Evolutionary conservation across 2,888 invertebrate genomes (phyloP).

Genomic region (Lepidocyrtinus sp.): DNA sequence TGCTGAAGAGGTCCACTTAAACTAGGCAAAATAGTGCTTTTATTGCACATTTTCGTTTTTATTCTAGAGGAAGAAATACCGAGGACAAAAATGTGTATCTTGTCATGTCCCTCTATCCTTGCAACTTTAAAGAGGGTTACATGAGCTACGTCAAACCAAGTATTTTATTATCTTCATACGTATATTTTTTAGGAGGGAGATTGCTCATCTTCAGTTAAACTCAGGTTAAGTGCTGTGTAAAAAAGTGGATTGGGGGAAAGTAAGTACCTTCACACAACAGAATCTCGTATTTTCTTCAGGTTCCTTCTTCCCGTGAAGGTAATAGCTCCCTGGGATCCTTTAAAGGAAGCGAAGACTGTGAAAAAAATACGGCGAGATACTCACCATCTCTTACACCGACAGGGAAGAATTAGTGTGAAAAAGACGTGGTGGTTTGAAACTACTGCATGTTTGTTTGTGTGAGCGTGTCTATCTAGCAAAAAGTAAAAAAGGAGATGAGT

Average conservation of each 20-base stretch:
- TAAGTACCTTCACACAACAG: background rate
- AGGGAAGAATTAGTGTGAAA: background rate
- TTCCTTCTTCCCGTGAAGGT: constrained; percentile 8
- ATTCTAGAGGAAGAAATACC: background rate
- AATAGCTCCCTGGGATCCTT: constrained; percentile 40
- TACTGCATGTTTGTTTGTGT: background rate
- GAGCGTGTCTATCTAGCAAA: background rate
- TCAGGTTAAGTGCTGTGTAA: background rate
- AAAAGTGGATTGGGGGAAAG: background rate
- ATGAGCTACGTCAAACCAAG: background rate
- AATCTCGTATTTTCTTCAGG: background rate
- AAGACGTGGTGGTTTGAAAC: background rate
- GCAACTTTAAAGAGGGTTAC: background rate
- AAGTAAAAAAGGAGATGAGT: background rate
- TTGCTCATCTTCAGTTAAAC: background rate
- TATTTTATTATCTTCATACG: background rate
- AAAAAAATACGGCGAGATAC: background rate
- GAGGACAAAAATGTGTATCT: background rate
- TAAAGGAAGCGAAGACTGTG: constrained; percentile 3
- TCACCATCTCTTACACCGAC: background rate
- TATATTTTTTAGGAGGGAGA: background rate
- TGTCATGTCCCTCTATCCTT: background rate
- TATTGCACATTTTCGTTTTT: background rate
- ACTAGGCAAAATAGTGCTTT: background rate
- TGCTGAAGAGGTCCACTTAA: background rate